Evolutionary conservation across 92 coral and sea anemone genomes (phyloP).

Genomic region (Blastomussa wellsi): DNA sequence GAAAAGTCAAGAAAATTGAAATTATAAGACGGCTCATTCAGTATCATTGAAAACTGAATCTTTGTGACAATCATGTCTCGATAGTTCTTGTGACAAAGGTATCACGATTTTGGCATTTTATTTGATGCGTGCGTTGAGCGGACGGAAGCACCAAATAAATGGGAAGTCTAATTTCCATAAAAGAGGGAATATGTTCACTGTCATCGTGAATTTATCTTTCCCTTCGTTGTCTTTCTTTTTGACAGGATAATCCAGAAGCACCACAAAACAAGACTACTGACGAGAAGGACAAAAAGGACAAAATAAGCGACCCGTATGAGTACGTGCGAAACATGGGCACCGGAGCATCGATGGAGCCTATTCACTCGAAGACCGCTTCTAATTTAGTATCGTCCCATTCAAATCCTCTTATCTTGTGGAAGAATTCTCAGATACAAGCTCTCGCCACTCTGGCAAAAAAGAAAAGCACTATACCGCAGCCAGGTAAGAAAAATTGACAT

Average conservation of each 20-base stretch:
- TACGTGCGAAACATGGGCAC: constrained; percentile 90
- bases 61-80: too few species aligned
- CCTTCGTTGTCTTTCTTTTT: not conserved
- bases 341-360: constrained; percentile 92
- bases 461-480: constrained; percentile 81
- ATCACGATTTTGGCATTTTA: not conserved
- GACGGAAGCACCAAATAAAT: too few species aligned
- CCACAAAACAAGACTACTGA: constrained; percentile 42
- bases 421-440: constrained; percentile 76
- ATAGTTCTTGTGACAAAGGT: not conserved
- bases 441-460: constrained; percentile 60
- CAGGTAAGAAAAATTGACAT: constrained; percentile 23
- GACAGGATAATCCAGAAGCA: constrained; percentile 26
- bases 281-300: constrained; percentile 50
- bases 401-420: constrained; percentile 80
- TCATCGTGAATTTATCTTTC: not conserved
- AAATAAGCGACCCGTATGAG: constrained; percentile 81
- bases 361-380: constrained; percentile 86
- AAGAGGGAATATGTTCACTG: not conserved
- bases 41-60: too few species aligned
- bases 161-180: too few species aligned
- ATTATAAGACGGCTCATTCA: too few species aligned
- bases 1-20: too few species aligned
- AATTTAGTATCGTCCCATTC: constrained; percentile 64
- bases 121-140: too few species aligned